phyloP scores from a whole-genome alignment of 2,888 invertebrate genomes.

The Mesoligia furuncula region DNA sequence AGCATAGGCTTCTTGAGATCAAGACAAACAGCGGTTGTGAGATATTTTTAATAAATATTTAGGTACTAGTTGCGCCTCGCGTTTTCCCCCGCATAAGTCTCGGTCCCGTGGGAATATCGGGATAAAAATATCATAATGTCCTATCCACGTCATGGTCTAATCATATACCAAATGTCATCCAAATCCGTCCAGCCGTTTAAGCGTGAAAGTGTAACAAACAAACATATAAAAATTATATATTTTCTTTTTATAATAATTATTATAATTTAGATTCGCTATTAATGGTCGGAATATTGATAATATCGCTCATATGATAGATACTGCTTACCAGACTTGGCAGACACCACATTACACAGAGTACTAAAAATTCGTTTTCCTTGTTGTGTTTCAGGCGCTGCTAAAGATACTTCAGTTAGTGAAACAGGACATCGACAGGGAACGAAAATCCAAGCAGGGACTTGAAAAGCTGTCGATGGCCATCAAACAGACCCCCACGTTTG shows the following conservation, averaged over 20 bases:
- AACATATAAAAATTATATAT: no score
- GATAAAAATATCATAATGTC: no score
- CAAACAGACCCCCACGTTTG: constrained; percentile 95
- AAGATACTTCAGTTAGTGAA: constrained; percentile 96
- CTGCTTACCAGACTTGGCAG: background rate
- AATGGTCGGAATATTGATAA: background rate
- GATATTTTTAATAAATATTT: background rate
- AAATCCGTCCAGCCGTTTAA: no score
- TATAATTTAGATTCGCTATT: no score
- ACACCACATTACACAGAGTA: background rate
- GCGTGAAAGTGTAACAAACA: no score
- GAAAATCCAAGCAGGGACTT: constrained; percentile 96
- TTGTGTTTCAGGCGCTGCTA: constrained; percentile 92
- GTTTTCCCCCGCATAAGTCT: no score
- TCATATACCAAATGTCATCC: no score
- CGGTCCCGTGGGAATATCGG: no score
- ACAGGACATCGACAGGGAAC: constrained; percentile 96
- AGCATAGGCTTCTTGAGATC: background rate
- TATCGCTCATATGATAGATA: no score
- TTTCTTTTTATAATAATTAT: no score
- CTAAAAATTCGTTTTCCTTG: background rate
- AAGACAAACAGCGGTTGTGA: background rate
- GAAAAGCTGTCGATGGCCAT: constrained; percentile 97
- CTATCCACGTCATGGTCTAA: no score
- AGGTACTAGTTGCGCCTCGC: no score